These are phyloP conservation scores for Grapholita molesta DNA, from an alignment of 1,140 invertebrate genomes.

Conservation along the genomic window DNA sequence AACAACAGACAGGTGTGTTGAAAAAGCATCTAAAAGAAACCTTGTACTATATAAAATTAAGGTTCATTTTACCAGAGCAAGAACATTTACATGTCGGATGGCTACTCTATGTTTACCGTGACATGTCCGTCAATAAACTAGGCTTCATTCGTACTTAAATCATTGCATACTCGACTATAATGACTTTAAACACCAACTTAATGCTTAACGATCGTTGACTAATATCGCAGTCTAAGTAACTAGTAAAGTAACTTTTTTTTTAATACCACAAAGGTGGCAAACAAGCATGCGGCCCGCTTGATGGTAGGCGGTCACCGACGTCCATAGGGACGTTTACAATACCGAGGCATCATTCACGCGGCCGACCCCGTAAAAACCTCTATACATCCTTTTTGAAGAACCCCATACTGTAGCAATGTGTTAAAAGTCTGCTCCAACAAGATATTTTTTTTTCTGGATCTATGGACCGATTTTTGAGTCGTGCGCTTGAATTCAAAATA, in stretches of 20 bases:
- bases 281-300: too few species aligned
- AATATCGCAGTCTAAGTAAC: constrained; percentile 1
- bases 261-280: too few species aligned
- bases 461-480: too few species aligned
- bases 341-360: too few species aligned
- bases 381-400: too few species aligned
- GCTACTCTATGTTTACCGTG: not conserved
- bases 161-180: constrained; percentile 21
- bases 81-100: not conserved
- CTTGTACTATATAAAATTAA: not conserved
- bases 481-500: too few species aligned
- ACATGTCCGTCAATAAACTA: constrained; percentile 13
- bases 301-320: too few species aligned
- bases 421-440: too few species aligned
- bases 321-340: too few species aligned
- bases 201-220: constrained; percentile 22
- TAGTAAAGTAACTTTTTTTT: not conserved
- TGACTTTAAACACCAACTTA: constrained; percentile 22
- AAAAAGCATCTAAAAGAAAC: not conserved
- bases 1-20: not conserved
- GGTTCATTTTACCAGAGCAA: not conserved
- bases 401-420: too few species aligned
- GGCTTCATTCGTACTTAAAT: constrained; percentile 20
- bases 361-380: too few species aligned
- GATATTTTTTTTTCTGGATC: too few species aligned